Evolutionary conservation across 2,113 vertebrate species (phyloP).

Genomic region (Glaucidium brasilianum): DNA sequence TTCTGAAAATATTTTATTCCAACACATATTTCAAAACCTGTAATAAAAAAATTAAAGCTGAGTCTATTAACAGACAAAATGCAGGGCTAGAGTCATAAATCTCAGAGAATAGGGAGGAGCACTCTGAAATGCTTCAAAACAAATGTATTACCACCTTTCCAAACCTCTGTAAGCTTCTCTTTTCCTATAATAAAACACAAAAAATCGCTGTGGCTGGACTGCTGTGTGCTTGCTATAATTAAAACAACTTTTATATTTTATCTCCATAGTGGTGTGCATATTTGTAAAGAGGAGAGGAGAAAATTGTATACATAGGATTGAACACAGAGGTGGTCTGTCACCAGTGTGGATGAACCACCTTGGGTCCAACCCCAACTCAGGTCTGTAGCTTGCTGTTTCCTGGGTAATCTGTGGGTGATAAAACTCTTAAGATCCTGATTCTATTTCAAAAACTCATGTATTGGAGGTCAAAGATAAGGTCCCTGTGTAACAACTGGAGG

Average conservation of each 20-base stretch:
- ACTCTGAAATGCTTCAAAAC: not conserved
- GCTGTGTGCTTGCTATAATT: not conserved
- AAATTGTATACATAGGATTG: rapidly evolving
- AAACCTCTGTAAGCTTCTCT: not conserved
- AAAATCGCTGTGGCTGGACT: not conserved
- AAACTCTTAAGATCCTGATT: not conserved
- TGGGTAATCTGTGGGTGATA: not conserved
- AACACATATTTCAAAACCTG: constrained; percentile 20
- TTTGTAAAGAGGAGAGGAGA: not conserved
- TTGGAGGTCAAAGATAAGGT: not conserved
- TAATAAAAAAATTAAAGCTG: constrained; percentile 22
- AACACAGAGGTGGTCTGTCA: not conserved
- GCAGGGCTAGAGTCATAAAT: not conserved
- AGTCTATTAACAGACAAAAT: not conserved
- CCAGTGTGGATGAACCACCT: not conserved
- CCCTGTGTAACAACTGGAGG: not conserved
- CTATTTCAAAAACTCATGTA: not conserved
- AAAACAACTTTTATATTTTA: not conserved
- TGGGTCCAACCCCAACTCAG: not conserved
- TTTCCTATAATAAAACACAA: not conserved
- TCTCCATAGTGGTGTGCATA: not conserved
- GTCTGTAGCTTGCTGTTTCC: not conserved
- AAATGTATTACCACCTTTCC: not conserved
- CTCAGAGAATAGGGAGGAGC: not conserved
- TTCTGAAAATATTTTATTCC: constrained; percentile 18